Conservation (phyloP, 2,888 invertebrate species). For the Gymnoscelis rufifasciata region DNA sequence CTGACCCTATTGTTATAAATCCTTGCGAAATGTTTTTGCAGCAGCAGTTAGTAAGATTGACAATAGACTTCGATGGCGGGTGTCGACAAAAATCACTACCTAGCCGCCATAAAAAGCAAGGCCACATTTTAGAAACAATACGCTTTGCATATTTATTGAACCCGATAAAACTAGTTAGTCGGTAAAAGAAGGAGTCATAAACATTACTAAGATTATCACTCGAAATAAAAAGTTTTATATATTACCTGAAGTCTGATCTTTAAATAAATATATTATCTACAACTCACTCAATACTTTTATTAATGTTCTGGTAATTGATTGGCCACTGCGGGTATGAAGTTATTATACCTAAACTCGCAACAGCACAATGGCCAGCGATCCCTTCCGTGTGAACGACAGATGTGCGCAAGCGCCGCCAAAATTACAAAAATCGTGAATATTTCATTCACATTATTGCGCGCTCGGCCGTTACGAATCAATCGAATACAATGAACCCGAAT, state of each 20-base stretch:
- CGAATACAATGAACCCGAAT: constrained; percentile 69
- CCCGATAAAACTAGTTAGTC: constrained; percentile 26
- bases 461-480: constrained; percentile 78
- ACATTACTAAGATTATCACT: background rate
- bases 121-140: constrained; percentile 35
- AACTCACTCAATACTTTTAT: too few species aligned
- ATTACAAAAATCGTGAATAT: constrained; percentile 77
- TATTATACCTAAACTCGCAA: constrained; percentile 32
- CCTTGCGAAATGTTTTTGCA: constrained; percentile 63
- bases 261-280: too few species aligned
- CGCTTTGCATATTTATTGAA: constrained; percentile 16
- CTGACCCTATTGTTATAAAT: constrained; percentile 52
- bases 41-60: constrained; percentile 45
- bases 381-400: constrained; percentile 73
- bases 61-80: constrained; percentile 47
- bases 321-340: too few species aligned
- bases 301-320: too few species aligned
- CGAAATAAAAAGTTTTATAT: too few species aligned
- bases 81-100: constrained; percentile 48
- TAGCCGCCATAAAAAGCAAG: constrained; percentile 54
- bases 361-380: constrained; percentile 45
- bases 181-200: constrained; percentile 23
- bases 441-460: constrained; percentile 71
- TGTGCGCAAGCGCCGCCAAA: constrained; percentile 62
- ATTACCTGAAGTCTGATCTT: too few species aligned